Conservation (phyloP, 2,888 invertebrate genomes). For the Harpalus rubripes region DNA sequence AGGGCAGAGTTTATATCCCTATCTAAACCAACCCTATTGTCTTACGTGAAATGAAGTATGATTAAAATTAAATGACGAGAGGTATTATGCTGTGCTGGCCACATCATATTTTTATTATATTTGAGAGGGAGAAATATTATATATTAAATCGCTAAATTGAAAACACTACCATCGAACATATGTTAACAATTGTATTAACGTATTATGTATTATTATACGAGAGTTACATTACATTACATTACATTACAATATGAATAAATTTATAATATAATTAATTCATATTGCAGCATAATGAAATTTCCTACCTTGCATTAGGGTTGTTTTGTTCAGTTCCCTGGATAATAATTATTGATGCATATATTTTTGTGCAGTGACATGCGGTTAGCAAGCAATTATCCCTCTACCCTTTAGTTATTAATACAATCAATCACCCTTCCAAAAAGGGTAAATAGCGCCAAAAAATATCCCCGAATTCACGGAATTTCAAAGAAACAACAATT, state of each 20-base stretch:
- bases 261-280: neutral
- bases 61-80: too few relatives aligned
- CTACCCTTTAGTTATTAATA: neutral
- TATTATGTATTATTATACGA: neutral
- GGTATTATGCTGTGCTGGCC: too few relatives aligned
- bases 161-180: neutral
- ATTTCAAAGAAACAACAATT: neutral
- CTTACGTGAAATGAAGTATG: too few relatives aligned
- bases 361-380: slow-evolving; percentile 11
- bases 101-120: too few relatives aligned
- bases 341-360: slow-evolving; percentile 21
- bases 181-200: neutral
- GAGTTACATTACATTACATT: neutral
- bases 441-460: neutral
- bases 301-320: neutral
- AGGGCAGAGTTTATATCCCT: too few relatives aligned
- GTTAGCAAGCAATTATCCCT: slow-evolving; percentile 19
- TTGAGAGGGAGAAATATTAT: too few relatives aligned
- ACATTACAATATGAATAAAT: neutral
- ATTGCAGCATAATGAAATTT: neutral
- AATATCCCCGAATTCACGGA: neutral
- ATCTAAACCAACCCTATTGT: too few relatives aligned
- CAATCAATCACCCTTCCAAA: neutral
- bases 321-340: neutral
- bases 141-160: neutral